Conservation (phyloP, 1,140 invertebrate genomes). For the Drosophila tropicalis region DNA sequence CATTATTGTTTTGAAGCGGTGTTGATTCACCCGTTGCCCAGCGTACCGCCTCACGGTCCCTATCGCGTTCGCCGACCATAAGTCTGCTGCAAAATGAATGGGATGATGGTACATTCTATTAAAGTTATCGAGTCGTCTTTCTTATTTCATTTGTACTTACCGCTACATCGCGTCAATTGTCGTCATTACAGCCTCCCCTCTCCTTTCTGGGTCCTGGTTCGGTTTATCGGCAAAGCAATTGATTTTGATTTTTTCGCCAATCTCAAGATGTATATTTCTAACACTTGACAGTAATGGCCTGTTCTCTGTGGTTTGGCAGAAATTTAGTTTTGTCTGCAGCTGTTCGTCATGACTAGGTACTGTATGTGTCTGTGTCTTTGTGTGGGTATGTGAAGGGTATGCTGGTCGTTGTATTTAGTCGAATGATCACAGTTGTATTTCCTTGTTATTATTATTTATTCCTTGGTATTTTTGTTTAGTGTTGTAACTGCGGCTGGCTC, state of each 20-base stretch:
- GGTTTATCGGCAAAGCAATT: constrained; percentile 47
- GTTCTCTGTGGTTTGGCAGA: constrained; percentile 49
- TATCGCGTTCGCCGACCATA: constrained; percentile 86
- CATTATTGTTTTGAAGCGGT: constrained; percentile 85
- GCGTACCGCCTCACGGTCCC: constrained; percentile 87
- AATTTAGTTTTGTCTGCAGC: constrained; percentile 36
- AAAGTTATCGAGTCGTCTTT: not conserved
- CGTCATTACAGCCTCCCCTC: constrained; percentile 74
- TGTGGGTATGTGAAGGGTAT: constrained; percentile 23
- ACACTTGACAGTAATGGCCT: constrained; percentile 25
- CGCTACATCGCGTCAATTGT: constrained; percentile 83
- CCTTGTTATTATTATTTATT: constrained; percentile 32
- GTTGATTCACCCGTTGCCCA: constrained; percentile 86
- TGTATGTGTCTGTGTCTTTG: constrained; percentile 45
- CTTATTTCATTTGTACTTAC: too few relatives aligned
- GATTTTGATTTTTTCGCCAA: constrained; percentile 57
- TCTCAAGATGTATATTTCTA: constrained; percentile 60
- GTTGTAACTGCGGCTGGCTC: constrained; percentile 54
- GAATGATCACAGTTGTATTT: constrained; percentile 76
- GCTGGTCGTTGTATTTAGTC: constrained; percentile 47
- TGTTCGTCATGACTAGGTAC: constrained; percentile 13
- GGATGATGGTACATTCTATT: too few relatives aligned
- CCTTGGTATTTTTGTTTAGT: constrained; percentile 1
- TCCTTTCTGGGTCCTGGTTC: constrained; percentile 12
- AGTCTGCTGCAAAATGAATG: constrained; percentile 66